phyloP scores from a whole-genome alignment of 2,888 invertebrate genomes.

The Glyphotaelius pellucidus region DNA sequence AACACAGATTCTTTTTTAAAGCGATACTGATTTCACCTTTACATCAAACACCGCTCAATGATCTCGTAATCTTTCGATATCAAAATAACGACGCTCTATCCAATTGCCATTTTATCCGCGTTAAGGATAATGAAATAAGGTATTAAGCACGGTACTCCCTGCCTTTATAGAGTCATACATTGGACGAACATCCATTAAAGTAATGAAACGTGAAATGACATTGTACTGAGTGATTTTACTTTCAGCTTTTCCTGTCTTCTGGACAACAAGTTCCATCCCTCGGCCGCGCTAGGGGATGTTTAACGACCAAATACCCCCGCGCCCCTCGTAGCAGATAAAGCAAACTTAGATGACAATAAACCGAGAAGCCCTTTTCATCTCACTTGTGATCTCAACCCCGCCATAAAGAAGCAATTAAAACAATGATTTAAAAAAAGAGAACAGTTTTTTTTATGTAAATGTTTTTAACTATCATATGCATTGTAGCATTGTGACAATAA shows the following conservation, averaged over 20 bases:
- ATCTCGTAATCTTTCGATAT: neutral
- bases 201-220: constrained; percentile 29
- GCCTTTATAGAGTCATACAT: neutral
- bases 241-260: neutral
- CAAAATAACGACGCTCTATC: neutral
- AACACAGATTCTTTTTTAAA: no score
- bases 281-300: constrained; percentile 11
- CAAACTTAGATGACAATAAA: constrained; percentile 64
- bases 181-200: constrained; percentile 5
- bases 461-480: neutral
- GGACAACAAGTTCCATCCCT: neutral
- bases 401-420: neutral
- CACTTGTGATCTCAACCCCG: constrained; percentile 6
- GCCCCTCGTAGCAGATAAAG: constrained; percentile 56
- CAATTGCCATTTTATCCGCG: neutral
- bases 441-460: neutral
- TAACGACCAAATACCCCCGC: constrained; percentile 50
- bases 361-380: constrained; percentile 60
- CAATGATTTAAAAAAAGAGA: neutral
- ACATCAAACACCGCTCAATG: no score
- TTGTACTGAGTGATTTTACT: constrained; percentile 11
- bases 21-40: neutral
- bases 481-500: no score
- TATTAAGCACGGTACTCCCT: neutral
- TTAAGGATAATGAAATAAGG: neutral